These are phyloP conservation scores for Habrosyne pyritoides DNA, from an alignment of 2,888 invertebrate genomes.

Conservation along the genomic window DNA sequence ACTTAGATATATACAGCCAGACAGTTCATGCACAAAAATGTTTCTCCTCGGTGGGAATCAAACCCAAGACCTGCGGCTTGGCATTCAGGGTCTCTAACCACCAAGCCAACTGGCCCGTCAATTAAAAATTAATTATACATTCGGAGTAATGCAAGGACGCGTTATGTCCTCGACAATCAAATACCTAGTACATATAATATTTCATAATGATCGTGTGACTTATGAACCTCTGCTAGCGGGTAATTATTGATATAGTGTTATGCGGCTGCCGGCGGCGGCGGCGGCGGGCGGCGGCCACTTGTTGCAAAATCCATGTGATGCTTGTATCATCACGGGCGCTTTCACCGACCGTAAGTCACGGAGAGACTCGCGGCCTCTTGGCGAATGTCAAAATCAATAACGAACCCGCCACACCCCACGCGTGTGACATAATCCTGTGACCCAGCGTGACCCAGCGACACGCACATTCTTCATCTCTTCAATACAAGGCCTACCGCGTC, in stretches of 20 bases:
- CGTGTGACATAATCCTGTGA: constrained; percentile 49
- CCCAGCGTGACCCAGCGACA: constrained; percentile 4
- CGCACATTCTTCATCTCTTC: not conserved
- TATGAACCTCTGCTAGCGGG: not conserved
- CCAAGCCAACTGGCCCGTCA: too few relatives aligned
- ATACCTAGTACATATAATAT: not conserved
- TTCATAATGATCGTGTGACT: not conserved
- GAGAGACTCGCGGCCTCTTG: constrained; percentile 33
- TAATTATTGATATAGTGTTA: constrained; percentile 5
- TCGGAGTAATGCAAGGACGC: not conserved
- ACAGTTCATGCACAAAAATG: too few relatives aligned
- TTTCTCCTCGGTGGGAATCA: too few relatives aligned
- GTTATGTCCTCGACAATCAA: not conserved
- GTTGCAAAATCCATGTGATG: constrained; percentile 43
- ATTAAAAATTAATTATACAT: too few relatives aligned
- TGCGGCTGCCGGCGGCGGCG: constrained; percentile 14
- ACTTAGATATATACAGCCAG: too few relatives aligned
- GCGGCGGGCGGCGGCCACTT: constrained; percentile 32
- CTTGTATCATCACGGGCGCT: constrained; percentile 41
- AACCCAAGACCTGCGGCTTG: too few relatives aligned
- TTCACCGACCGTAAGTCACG: constrained; percentile 60
- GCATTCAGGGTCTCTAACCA: too few relatives aligned
- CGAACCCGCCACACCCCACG: constrained; percentile 41
- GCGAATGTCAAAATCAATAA: constrained; percentile 61
- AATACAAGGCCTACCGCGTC: not conserved